Base-by-base conservation (phyloP, 2,113 vertebrate genomes). In the Protobothrops mucrosquamatus region DNA sequence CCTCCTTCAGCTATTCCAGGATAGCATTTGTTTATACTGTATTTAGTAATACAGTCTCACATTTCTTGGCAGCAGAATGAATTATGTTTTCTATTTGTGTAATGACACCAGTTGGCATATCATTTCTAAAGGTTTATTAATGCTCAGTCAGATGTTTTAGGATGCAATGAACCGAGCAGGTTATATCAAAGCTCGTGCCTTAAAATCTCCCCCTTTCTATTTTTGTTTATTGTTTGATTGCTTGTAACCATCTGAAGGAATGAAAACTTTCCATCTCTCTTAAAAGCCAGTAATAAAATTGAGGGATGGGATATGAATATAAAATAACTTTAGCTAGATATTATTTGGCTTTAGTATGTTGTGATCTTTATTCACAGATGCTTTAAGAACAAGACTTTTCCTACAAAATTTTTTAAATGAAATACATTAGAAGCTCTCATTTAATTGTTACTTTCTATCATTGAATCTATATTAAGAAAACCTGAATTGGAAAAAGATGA, bases 31-130 rank as follows among this genome's bases (percentile, higher is more conserved):
- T 96, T 95, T 95, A 56, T 92, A 91, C 92, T 94, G 69, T 94
- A 95, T 97, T 97, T 95, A 95, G 95, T 95, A 94, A 94, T 91
- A 55, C 29, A 85, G 10, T 86, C 14, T 96, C 91, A 94, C 88
- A 81, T 94, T 96, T 95, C 94, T 95, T 93, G 94, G 94, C 48
- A 94, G 88, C 86, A 91, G 92, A 89, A 81, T 74, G 89, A 94
- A 92, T 51, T 96, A 48, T 90, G 92, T 95, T 96, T 94, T 94
- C 92, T 81, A 81, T 94, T 94, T 92, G 56, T 29, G 69, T 93
- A 91, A 54, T 54, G 81, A 94, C 2, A 14, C 61, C 87, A 89
- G 69, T 93, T 96, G 93, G 55, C 93, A 74, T 92, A 92, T 92
- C 46, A 87, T 94, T 90, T 91, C 74, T 94, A 64, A 51, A 87